Base-by-base conservation (phyloP, 1,140 invertebrate species). In the Medauroidea extradentata region DNA sequence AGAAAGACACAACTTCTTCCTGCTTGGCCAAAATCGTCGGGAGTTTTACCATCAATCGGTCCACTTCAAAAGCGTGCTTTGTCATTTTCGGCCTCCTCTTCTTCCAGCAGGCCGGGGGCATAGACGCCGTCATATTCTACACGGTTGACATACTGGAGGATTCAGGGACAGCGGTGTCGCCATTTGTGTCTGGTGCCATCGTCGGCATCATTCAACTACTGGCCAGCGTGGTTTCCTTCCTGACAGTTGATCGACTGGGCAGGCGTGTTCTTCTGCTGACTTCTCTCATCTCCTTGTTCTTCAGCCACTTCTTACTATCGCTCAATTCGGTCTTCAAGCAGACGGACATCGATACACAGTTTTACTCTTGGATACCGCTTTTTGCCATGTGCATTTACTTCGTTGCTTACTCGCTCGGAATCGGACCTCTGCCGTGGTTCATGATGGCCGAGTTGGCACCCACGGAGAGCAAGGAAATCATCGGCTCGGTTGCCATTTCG, bases 401-500 rank as follows among this genome's bases (percentile, higher is more conserved):
- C 18, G 65, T 76, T 29, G 75, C 73, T 14, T 85, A 84, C 69
- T 77, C 79, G 9, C 57, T 85, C n/a, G 86, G 86, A 3, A 84
- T 83, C 71, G 86, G 87, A 27, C 83, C 88, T 13, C 83, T 90
- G 46, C 87, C 88, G 0, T 88, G 86, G 78, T 78, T 89, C 7
- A 76, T 90, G 65, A 83, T 87, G 64, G 81, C 75, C 13, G 84
- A 89, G 73, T 73, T 87, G 14, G 85, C 87, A 57, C 82, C 86
- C n/a, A 77, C 79, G 2, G 79, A 81, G 66, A 83, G 83, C 2
- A 80, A 84, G 66, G 82, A 78, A 13, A 70, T 79, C 19, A 83
- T 83, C 11, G 75, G 73, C 60, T 75, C 78, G 0, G 63, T 79
- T 42, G 75, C 79, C 1, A 74, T 79, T 4, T 67, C 73, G 29